Evolutionary conservation across 35 echinoderm and acorn worm species (phyloP).

Genomic region (Nesometra sesokonis): DNA sequence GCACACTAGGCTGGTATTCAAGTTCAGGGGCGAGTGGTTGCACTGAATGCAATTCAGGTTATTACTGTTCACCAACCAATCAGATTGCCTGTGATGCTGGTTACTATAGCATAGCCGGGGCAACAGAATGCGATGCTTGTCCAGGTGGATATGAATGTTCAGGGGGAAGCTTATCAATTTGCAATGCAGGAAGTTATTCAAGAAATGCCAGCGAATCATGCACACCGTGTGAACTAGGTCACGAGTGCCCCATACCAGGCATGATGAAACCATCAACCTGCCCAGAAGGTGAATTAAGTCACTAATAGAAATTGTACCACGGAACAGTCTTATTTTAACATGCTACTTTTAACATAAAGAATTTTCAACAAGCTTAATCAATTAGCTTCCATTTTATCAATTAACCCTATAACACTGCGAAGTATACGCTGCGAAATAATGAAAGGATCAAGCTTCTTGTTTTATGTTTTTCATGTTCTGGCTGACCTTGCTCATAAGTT

Average conservation of each 20-base stretch:
- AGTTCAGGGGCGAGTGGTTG: conserved; percentile 2
- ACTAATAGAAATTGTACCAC: too few relatives aligned
- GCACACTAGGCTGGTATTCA: conserved; percentile 1
- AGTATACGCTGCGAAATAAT: too few relatives aligned
- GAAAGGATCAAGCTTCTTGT: too few relatives aligned
- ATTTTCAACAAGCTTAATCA: too few relatives aligned
- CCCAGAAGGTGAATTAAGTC: conserved; percentile 36
- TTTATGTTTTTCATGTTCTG: too few relatives aligned
- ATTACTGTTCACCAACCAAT: conserved; percentile 49
- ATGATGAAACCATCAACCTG: conserved; percentile 48
- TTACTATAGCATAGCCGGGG: conserved; percentile 55
- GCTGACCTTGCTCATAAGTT: too few relatives aligned
- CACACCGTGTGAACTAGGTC: conserved; percentile 43
- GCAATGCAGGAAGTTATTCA: conserved; percentile 16
- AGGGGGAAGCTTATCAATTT: conserved; percentile 2
- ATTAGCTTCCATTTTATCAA: too few relatives aligned
- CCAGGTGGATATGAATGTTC: conserved; percentile 58
- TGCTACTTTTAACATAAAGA: too few relatives aligned
- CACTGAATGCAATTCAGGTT: conserved; percentile 36
- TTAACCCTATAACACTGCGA: too few relatives aligned
- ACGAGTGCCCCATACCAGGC: conserved; percentile 55
- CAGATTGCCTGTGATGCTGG: conserved; percentile 39
- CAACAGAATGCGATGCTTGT: conserved; percentile 43
- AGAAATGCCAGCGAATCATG: conserved; percentile 34
- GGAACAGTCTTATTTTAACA: too few relatives aligned